Evolutionary conservation across 2,888 invertebrate species (phyloP).

Genomic region (Cheilosia grossa): DNA sequence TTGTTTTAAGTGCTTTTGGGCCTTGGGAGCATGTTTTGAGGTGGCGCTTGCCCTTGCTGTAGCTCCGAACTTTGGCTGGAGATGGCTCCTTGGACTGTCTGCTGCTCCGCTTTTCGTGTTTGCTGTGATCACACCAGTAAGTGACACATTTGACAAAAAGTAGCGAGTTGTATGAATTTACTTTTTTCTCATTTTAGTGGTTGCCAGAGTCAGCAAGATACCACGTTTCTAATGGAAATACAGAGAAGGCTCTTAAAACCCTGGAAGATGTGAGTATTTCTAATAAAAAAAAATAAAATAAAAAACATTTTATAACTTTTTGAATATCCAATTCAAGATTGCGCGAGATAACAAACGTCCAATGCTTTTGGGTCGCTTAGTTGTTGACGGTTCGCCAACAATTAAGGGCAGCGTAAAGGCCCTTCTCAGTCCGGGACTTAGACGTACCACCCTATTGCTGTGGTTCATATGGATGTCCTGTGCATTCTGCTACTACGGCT

Average conservation of each 20-base stretch:
- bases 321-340: slow-evolving; percentile 83
- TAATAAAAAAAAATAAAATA: neutral
- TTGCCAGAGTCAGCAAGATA: slow-evolving; percentile 96
- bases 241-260: slow-evolving; percentile 93
- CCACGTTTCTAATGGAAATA: slow-evolving; percentile 93
- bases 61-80: slow-evolving; percentile 96
- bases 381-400: slow-evolving; percentile 88
- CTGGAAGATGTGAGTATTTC: slow-evolving; percentile 87
- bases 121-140: slow-evolving; percentile 90
- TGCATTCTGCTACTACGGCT: slow-evolving; percentile 97
- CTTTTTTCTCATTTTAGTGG: slow-evolving; percentile 85
- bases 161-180: no score
- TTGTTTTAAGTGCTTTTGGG: slow-evolving; percentile 93
- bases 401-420: slow-evolving; percentile 88
- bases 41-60: slow-evolving; percentile 94
- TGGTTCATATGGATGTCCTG: slow-evolving; percentile 98
- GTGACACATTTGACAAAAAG: slow-evolving; percentile 74
- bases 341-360: slow-evolving; percentile 95
- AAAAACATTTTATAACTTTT: neutral
- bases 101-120: slow-evolving; percentile 94
- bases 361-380: slow-evolving; percentile 92
- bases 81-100: slow-evolving; percentile 96
- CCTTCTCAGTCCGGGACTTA: slow-evolving; percentile 90
- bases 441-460: slow-evolving; percentile 92
- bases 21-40: slow-evolving; percentile 96